Percentiles rank a stretch among this genome's conserved stretches.
Conservation (phyloP, 2,888 invertebrate species). For the Athripsodes cinereus region DNA sequence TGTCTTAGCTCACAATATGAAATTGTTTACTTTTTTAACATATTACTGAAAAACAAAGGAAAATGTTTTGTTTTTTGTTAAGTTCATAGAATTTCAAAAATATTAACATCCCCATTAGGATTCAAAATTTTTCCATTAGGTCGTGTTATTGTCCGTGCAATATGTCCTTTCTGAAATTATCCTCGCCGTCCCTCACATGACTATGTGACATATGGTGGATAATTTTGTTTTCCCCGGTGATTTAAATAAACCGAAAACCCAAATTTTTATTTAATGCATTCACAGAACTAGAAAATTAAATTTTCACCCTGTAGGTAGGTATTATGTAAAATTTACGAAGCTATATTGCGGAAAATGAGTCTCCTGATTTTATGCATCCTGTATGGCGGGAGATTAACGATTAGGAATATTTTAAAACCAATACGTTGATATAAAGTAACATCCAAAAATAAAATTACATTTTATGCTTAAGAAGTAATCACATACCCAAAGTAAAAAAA, state of each 20-base stretch:
- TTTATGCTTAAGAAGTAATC: too few species aligned
- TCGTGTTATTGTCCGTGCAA: not conserved
- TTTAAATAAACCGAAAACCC: not conserved
- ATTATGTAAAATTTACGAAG: not conserved
- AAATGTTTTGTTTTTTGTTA: too few species aligned
- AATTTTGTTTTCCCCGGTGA: not conserved
- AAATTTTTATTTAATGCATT: not conserved
- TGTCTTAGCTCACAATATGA: too few species aligned
- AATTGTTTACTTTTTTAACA: too few species aligned
- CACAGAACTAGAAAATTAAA: not conserved
- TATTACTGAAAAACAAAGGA: too few species aligned
- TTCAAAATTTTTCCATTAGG: too few species aligned
- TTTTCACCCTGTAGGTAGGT: not conserved
- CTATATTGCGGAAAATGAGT: not conserved
- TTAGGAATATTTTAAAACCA: too few species aligned
- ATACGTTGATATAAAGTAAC: too few species aligned
- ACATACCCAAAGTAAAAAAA: too few species aligned
- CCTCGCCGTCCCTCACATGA: not conserved
- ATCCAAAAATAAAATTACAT: too few species aligned
- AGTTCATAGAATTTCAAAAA: too few species aligned
- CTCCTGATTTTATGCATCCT: not conserved
- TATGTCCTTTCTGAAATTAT: not conserved
- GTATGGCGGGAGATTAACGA: not conserved
- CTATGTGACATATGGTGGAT: not conserved
- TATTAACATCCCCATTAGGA: too few species aligned